A percentile compares a stretch with the other conserved stretches of the same genome.
Conservation (phyloP, 2,113 vertebrate species). For the Dolichotis patagonum region DNA sequence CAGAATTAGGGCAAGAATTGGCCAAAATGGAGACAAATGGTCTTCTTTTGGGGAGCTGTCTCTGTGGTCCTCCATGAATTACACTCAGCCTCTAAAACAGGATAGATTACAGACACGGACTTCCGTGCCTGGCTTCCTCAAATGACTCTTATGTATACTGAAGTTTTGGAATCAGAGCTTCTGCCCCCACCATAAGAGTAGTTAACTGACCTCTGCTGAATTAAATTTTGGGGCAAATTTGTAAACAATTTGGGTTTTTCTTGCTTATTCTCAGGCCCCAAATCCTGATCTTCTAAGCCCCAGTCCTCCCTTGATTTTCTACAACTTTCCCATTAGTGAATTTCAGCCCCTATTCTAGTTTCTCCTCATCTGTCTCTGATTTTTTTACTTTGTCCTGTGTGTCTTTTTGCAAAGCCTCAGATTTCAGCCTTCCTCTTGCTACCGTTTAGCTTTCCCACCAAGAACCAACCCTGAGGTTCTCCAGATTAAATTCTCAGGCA, state of each 20-base stretch:
- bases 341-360: not conserved
- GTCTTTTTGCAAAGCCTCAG: not conserved
- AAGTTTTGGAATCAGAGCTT: not conserved
- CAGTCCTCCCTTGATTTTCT: not conserved
- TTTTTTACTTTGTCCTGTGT: not conserved
- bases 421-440: not conserved
- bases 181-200: not conserved
- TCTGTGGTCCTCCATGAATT: not conserved
- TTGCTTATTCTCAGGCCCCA: not conserved
- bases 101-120: not conserved
- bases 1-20: not conserved
- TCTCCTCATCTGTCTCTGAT: not conserved
- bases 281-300: not conserved
- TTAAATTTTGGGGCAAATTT: not conserved
- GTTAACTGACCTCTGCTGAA: not conserved
- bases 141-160: not conserved
- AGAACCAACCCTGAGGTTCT: not conserved
- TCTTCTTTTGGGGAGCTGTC: not conserved
- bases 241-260: not conserved
- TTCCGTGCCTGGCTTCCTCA: not conserved
- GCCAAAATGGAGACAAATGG: not conserved
- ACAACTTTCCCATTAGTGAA: not conserved
- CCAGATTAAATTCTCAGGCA: conserved; percentile 26
- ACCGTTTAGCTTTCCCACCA: not conserved
- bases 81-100: not conserved